These are phyloP conservation scores for Sciurus vulgaris DNA, from an alignment of 2,797 vertebrate species.

Conservation along the genomic window DNA sequence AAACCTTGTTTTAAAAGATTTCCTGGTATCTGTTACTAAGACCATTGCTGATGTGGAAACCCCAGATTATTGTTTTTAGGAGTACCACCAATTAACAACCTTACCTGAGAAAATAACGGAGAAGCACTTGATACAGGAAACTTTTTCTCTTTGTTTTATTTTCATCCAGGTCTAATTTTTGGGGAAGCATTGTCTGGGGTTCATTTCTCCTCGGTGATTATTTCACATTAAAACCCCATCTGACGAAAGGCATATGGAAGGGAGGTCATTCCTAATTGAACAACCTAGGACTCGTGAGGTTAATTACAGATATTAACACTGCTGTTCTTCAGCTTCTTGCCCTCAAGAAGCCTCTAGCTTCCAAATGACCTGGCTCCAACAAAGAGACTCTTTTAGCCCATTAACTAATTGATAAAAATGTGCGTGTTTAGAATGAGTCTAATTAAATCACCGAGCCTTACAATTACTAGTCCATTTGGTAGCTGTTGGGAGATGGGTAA, in stretches of 20 bases:
- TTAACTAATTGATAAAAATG: slow-evolving; percentile 94
- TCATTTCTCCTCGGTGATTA: slow-evolving; percentile 86
- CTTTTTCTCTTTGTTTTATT: slow-evolving; percentile 74
- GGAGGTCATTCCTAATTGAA: slow-evolving; percentile 89
- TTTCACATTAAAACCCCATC: slow-evolving; percentile 87
- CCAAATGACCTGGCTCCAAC: slow-evolving; percentile 91
- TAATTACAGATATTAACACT: slow-evolving; percentile 92
- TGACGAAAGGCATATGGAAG: slow-evolving; percentile 88
- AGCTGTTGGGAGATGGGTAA: slow-evolving; percentile 90
- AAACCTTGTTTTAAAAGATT: slow-evolving; percentile 82
- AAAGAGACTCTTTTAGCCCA: slow-evolving; percentile 91
- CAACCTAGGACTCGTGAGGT: slow-evolving; percentile 89
- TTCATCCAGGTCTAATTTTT: slow-evolving; percentile 65
- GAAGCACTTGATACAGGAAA: slow-evolving; percentile 72
- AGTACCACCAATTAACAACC: slow-evolving; percentile 74
- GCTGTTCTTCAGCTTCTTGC: slow-evolving; percentile 90
- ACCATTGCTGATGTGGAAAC: slow-evolving; percentile 82
- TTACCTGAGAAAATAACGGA: slow-evolving; percentile 76
- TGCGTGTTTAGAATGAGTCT: slow-evolving; percentile 92
- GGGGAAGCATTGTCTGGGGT: slow-evolving; percentile 76
- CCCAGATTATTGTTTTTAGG: slow-evolving; percentile 77
- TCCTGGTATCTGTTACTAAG: slow-evolving; percentile 78
- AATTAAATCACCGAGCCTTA: slow-evolving; percentile 92
- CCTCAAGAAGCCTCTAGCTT: slow-evolving; percentile 90
- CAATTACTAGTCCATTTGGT: slow-evolving; percentile 90